A percentile compares a stretch with the other conserved stretches of the same genome.
Conservation (phyloP, 2,888 invertebrate genomes). For the Mesorhabditis spiculigera region DNA sequence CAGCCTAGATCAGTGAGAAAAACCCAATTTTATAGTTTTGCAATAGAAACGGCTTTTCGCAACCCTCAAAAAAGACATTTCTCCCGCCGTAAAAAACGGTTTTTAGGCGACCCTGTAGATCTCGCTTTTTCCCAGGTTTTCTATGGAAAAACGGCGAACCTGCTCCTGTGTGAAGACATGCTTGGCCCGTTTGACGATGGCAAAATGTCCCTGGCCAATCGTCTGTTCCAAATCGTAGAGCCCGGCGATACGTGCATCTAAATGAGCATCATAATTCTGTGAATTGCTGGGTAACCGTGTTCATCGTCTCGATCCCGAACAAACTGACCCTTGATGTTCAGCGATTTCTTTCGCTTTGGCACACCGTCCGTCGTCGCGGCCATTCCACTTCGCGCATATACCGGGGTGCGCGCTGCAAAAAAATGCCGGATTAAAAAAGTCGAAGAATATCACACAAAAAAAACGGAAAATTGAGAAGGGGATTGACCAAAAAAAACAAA, state of each 20-base stretch:
- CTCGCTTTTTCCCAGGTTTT: too few species aligned
- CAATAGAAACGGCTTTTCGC: too few species aligned
- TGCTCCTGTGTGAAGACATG: slow-evolving; percentile 99
- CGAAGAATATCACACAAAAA: too few species aligned
- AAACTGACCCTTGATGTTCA: background rate
- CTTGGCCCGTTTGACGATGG: slow-evolving; percentile 91
- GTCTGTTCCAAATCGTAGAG: slow-evolving; percentile 96
- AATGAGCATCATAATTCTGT: background rate
- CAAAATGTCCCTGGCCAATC: slow-evolving; percentile 95
- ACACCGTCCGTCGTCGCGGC: background rate
- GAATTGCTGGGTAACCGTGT: background rate
- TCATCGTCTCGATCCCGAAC: background rate
- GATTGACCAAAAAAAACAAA: too few species aligned
- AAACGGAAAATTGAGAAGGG: too few species aligned
- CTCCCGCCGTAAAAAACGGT: too few species aligned
- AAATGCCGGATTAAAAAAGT: too few species aligned
- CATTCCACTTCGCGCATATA: background rate
- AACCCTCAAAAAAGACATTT: too few species aligned
- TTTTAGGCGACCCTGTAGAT: too few species aligned
- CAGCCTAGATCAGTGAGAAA: too few species aligned
- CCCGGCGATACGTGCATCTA: slow-evolving; percentile 64
- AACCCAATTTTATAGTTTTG: too few species aligned
- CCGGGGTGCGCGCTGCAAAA: too few species aligned
- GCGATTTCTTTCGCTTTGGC: background rate
- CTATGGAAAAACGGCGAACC: slow-evolving; percentile 65